Percentiles rank a stretch among this genome's conserved stretches.
These are phyloP conservation scores for Caligus rogercresseyi DNA, from an alignment of 1,140 invertebrate species.

Conservation along the genomic window DNA sequence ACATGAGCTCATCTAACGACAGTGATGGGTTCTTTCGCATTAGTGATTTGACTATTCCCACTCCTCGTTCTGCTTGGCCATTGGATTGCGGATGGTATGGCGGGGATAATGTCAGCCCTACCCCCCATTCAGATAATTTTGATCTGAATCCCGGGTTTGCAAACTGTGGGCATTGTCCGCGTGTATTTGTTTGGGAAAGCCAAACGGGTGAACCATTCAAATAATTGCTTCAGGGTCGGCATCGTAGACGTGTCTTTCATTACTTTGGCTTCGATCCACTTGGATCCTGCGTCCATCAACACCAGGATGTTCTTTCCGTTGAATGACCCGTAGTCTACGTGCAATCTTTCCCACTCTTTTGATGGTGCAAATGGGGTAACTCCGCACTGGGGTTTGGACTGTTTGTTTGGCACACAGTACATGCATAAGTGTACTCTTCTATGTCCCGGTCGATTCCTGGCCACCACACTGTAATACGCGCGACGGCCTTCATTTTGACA, in stretches of 20 bases:
- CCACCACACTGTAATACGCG: slow-evolving; percentile 33
- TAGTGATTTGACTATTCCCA: background rate
- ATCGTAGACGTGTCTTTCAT: background rate
- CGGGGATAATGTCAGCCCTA: background rate
- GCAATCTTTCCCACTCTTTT: too few relatives aligned
- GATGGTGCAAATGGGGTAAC: too few relatives aligned
- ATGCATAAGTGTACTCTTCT: slow-evolving; percentile 21
- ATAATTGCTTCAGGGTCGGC: background rate
- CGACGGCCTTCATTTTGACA: slow-evolving; percentile 33
- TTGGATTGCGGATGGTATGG: background rate
- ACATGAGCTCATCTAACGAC: background rate
- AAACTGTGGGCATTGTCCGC: background rate
- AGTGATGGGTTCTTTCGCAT: background rate
- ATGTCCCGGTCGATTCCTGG: slow-evolving; percentile 32
- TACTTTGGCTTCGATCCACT: background rate
- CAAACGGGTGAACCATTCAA: background rate
- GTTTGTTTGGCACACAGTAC: background rate
- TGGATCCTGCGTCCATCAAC: slow-evolving; percentile 19
- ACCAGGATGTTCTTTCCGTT: slow-evolving; percentile 21
- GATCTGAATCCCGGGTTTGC: background rate
- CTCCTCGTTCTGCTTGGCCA: background rate
- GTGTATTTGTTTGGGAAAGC: background rate
- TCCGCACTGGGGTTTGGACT: background rate
- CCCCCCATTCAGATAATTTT: background rate
- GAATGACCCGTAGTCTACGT: too few relatives aligned